Conservation (phyloP, 1,140 invertebrate species). For the Drosophila rhopaloa region DNA sequence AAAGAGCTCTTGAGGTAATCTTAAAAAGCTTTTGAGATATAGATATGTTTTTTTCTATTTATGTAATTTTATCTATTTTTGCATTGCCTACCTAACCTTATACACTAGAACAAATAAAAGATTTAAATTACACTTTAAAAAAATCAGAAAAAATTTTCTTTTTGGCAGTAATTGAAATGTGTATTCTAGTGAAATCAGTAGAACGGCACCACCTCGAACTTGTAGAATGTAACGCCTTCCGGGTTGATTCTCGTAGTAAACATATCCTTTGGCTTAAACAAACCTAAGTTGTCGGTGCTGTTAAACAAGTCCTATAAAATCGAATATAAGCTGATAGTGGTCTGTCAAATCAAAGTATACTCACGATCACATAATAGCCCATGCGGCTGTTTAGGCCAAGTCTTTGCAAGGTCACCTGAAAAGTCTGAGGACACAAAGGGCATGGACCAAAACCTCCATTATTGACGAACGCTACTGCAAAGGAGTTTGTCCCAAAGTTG, state of each 20-base stretch:
- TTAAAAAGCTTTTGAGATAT: too few relatives aligned
- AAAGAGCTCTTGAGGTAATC: too few relatives aligned
- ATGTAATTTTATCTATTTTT: too few relatives aligned
- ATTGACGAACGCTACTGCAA: constrained; percentile 54
- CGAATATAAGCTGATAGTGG: neutral
- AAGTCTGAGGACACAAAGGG: constrained; percentile 48
- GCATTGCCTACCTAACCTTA: too few relatives aligned
- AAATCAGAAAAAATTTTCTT: too few relatives aligned
- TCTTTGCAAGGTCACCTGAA: constrained; percentile 1
- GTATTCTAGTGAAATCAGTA: constrained; percentile 20
- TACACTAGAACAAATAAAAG: too few relatives aligned
- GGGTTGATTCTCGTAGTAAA: constrained; percentile 54
- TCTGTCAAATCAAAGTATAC: neutral
- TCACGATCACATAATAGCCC: constrained; percentile 54
- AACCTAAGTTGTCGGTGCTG: constrained; percentile 21
- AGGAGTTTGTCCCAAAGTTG: constrained; percentile 25
- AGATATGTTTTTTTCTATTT: too few relatives aligned
- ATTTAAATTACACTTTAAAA: too few relatives aligned
- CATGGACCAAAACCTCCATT: constrained; percentile 3
- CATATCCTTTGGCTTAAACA: constrained; percentile 42
- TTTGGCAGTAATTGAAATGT: neutral
- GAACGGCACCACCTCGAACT: constrained; percentile 32
- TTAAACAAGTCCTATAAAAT: constrained; percentile 56
- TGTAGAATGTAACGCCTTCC: constrained; percentile 55
- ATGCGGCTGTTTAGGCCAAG: constrained; percentile 31